Conservation (phyloP, 2,113 vertebrate genomes). For the Otolemur garnettii region DNA sequence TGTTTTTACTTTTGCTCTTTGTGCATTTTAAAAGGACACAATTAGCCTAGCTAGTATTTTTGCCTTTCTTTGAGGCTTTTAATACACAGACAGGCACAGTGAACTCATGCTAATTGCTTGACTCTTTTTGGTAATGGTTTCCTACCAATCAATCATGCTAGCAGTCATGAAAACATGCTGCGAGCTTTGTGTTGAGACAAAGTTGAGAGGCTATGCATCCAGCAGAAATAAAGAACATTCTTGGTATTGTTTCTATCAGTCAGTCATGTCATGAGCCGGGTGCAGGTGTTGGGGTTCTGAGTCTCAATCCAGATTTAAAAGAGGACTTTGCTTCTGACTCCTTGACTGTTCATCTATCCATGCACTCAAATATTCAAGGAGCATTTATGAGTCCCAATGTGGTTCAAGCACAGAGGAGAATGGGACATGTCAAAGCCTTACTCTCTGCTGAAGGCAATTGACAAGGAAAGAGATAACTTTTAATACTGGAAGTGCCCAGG, state of each 20-base stretch:
- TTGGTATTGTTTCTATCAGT: background rate
- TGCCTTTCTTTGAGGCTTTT: slow-evolving; percentile 12
- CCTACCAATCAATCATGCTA: background rate
- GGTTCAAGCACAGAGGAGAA: background rate
- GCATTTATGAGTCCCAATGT: background rate
- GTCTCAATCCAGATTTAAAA: background rate
- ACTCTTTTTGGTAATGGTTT: background rate
- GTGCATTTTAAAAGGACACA: background rate
- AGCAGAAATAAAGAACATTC: background rate
- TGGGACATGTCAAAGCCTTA: background rate
- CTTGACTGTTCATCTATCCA: background rate
- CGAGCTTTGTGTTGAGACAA: background rate
- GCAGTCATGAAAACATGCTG: background rate
- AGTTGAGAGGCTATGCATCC: background rate
- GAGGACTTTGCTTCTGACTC: background rate
- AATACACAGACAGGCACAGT: background rate
- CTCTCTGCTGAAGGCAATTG: background rate
- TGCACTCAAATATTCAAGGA: background rate
- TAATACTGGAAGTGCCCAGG: background rate
- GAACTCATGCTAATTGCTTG: background rate
- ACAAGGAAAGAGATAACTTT: background rate
- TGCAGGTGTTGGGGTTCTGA: background rate
- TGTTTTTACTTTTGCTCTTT: slow-evolving; percentile 34
- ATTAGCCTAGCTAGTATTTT: background rate
- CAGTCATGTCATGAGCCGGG: background rate